phyloP scores from a whole-genome alignment of 2,797 vertebrate species.

The Poeciliopsis paucimaculata region DNA sequence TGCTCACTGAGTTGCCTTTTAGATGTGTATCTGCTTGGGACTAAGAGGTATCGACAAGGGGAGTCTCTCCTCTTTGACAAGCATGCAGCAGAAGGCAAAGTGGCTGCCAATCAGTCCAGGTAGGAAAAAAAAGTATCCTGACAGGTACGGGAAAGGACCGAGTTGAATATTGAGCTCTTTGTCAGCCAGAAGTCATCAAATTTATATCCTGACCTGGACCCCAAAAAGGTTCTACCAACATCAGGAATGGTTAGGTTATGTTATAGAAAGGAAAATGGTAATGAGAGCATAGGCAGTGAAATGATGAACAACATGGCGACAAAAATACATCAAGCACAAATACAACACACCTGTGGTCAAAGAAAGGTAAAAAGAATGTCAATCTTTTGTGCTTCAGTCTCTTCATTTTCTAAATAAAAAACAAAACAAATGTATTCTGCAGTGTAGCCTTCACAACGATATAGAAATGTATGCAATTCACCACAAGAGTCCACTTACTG shows the following conservation, averaged over 20 bases:
- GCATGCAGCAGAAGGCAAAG: constrained; percentile 60
- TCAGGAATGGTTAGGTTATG: background rate
- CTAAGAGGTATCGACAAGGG: constrained; percentile 67
- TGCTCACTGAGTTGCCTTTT: constrained; percentile 59
- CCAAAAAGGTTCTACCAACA: background rate
- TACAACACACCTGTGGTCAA: background rate
- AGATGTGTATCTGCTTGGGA: constrained; percentile 63
- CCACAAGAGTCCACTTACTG: background rate
- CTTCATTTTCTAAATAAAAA: background rate
- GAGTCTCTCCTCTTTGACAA: constrained; percentile 62
- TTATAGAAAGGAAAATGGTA: background rate
- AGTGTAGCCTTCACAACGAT: background rate
- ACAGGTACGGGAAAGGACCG: constrained; percentile 51
- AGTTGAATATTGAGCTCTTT: constrained; percentile 54
- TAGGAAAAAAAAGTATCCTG: constrained; percentile 53
- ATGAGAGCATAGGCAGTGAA: background rate
- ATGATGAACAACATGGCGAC: background rate
- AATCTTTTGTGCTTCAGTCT: background rate
- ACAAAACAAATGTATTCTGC: background rate
- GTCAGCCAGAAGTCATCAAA: constrained; percentile 21
- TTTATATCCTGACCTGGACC: background rate
- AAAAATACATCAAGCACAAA: background rate
- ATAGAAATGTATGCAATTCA: background rate
- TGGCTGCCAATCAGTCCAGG: constrained; percentile 47
- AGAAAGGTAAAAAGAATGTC: background rate